Percentiles rank a stretch among this genome's conserved stretches.
These are phyloP conservation scores for Bacillus rossius DNA, from an alignment of 1,140 invertebrate genomes.

Conservation along the genomic window DNA sequence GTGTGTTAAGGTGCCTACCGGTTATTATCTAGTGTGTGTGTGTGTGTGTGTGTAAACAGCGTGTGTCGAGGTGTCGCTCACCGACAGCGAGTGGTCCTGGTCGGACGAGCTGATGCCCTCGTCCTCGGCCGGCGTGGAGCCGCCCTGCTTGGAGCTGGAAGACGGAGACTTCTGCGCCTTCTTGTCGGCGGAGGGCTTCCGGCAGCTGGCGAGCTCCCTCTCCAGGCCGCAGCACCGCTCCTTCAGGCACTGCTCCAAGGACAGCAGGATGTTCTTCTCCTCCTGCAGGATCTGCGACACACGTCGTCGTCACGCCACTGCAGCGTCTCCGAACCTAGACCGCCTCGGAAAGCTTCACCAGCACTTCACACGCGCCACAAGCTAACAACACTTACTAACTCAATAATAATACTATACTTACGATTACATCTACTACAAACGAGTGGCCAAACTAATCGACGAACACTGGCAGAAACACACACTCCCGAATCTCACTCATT, in stretches of 20 bases:
- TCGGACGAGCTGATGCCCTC: slow-evolving; percentile 82
- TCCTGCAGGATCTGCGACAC: slow-evolving; percentile 63
- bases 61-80: not conserved
- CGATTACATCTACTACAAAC: too few relatives aligned
- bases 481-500: too few relatives aligned
- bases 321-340: too few relatives aligned
- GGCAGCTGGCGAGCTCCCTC: slow-evolving; percentile 44
- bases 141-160: slow-evolving; percentile 23
- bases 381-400: too few relatives aligned
- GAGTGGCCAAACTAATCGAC: too few relatives aligned
- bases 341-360: too few relatives aligned
- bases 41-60: slow-evolving; percentile 42
- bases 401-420: too few relatives aligned
- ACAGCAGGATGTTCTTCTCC: slow-evolving; percentile 67
- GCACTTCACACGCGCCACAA: too few relatives aligned
- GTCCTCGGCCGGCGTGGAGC: slow-evolving; percentile 73
- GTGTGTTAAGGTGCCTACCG: too few relatives aligned
- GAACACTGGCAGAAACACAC: too few relatives aligned
- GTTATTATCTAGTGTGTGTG: too few relatives aligned
- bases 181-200: slow-evolving; percentile 23
- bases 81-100: slow-evolving; percentile 26
- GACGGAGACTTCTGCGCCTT: not conserved
- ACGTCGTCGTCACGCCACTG: not conserved
- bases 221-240: slow-evolving; percentile 65
- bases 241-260: slow-evolving; percentile 70